Base-by-base conservation (phyloP, 2,797 vertebrate genomes). In the Sebastes matsubarae region DNA sequence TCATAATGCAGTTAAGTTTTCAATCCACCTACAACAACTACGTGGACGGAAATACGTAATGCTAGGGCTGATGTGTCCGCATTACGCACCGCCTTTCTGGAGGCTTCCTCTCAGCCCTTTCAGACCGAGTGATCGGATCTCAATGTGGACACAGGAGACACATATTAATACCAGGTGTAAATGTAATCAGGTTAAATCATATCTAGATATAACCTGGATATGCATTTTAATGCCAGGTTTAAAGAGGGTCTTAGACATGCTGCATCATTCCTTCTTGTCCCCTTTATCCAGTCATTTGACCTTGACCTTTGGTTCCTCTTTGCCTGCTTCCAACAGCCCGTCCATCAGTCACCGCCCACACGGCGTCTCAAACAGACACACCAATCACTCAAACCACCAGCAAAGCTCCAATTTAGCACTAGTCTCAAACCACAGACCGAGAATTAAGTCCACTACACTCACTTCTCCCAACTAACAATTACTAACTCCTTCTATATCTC, bases 261-360 rank as follows among this genome's bases (percentile, higher is more conserved):
- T 13, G n/a, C 70, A 42, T 50, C 80, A n/a, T 25, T 54, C 30
- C 22, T n/a, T 24, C 32, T 38, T 61, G 22, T 34, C 25, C 10
- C 8, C 34, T 4, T 1, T 72, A 59, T 68, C 54, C 5, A 2
- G 27, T 29, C 63, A 81, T 8, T 42, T 75, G 69, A 87, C 66
- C 8, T n/a, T n/a, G 68, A 83, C 46, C 78, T 81, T 70, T 69
- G 60, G 59, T 22, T 82, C 66, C 46, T 77, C 68, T 22, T 20
- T 8, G 42, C 60, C 85, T 89, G 91, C 80, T 92, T 87, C 68
- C 55, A 66, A 75, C 72, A 24, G 64, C 70, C 79, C 54, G 77
- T 88, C 90, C 68, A 82, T 93, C 92, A 89, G 84, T 91, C 92
- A 83, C 69, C 8, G 42, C 87, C 82, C 88, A 77, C 90, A 57